Conservation (phyloP, 2,888 invertebrate species). For the Gisinianus flammeolus region DNA sequence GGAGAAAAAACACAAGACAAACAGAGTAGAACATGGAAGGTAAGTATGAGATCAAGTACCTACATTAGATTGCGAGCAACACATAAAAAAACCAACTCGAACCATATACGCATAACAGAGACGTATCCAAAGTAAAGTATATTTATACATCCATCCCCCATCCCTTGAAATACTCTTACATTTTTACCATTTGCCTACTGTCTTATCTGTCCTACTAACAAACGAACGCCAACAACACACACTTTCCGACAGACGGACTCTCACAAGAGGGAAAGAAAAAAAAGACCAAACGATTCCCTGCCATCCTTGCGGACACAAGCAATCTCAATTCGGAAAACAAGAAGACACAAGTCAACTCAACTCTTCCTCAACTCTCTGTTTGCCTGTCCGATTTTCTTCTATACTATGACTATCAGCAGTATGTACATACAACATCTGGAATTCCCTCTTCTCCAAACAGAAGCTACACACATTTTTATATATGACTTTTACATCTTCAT, state of each 20-base stretch:
- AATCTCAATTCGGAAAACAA: conserved; percentile 33
- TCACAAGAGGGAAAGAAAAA: conserved; percentile 19
- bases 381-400: conserved; percentile 7
- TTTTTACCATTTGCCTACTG: not conserved
- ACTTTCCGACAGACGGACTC: not conserved
- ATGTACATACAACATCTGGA: not conserved
- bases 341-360: conserved; percentile 28
- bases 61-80: not conserved
- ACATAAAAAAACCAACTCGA: not conserved
- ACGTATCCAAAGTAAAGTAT: not conserved
- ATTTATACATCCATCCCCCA: not conserved
- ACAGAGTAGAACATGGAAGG: not conserved
- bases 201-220: not conserved
- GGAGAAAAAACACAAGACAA: conserved; percentile 16
- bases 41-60: not conserved
- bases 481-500: not conserved
- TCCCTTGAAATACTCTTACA: not conserved
- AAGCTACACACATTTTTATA: no score
- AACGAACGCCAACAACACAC: not conserved
- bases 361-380: conserved; percentile 11
- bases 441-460: no score
- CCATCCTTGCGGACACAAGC: conserved; percentile 27
- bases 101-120: not conserved
- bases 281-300: not conserved
- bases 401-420: not conserved